Conservation (phyloP, 2,797 vertebrate genomes). For the Aselliscus stoliczkanus region DNA sequence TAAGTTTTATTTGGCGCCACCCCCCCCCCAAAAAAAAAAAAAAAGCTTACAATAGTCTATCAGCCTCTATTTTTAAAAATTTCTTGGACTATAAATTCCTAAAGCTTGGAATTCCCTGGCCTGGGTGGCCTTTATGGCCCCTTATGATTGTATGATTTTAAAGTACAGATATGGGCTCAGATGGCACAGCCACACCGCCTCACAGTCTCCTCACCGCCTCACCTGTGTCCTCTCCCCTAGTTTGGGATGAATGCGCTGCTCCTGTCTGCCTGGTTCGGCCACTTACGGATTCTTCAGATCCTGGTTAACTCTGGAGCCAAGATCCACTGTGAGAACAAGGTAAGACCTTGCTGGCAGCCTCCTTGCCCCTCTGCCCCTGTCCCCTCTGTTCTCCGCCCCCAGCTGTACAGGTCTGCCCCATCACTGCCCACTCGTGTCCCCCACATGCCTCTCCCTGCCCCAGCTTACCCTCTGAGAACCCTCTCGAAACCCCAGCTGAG, state of each 20-base stretch:
- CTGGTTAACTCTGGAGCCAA: conserved; percentile 91
- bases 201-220: neutral
- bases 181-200: neutral
- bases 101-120: neutral
- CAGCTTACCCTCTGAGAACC: neutral
- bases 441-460: neutral
- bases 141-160: neutral
- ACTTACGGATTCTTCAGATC: conserved; percentile 88
- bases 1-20: neutral
- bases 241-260: conserved; percentile 94
- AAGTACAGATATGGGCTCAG: neutral
- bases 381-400: accelerated
- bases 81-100: neutral
- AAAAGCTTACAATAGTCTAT: neutral
- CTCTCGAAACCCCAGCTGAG: neutral
- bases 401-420: neutral
- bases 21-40: no score
- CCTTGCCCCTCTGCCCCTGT: neutral
- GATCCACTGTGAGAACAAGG: conserved; percentile 88
- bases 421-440: neutral
- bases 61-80: neutral
- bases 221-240: conserved; percentile 76
- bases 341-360: conserved; percentile 64
- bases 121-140: neutral
- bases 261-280: conserved; percentile 93